phyloP scores from a whole-genome alignment of 2,113 vertebrate genomes.

The Leptosomus discolor region DNA sequence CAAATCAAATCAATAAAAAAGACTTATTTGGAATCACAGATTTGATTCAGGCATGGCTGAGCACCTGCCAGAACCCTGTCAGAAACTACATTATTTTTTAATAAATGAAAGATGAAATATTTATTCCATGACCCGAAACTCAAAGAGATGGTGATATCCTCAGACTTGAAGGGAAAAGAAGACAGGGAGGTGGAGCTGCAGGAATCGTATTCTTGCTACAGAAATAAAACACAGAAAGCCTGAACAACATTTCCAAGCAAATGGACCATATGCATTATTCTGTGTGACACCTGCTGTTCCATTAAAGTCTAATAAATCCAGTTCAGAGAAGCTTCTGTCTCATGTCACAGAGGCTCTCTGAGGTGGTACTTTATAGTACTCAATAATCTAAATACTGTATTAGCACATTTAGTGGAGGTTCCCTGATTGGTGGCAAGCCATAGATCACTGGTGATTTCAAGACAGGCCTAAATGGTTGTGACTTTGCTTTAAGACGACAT shows the following conservation, averaged over 20 bases:
- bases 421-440: background rate
- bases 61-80: background rate
- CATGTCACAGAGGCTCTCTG: background rate
- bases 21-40: background rate
- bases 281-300: background rate
- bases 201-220: background rate
- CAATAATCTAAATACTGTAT: background rate
- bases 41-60: background rate
- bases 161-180: background rate
- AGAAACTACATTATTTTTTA: background rate
- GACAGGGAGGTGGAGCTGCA: background rate
- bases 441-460: background rate
- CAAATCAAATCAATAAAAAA: background rate
- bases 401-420: background rate
- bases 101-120: slow-evolving; percentile 4
- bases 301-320: background rate
- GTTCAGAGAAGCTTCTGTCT: background rate
- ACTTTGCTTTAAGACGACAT: background rate
- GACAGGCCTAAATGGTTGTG: background rate
- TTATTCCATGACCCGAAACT: background rate
- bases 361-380: background rate
- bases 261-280: background rate
- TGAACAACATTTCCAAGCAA: background rate
- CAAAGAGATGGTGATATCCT: background rate
- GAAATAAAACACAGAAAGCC: background rate